Evolutionary conservation across 2,113 vertebrate species (phyloP).

Genomic region (Elanoides forficatus): DNA sequence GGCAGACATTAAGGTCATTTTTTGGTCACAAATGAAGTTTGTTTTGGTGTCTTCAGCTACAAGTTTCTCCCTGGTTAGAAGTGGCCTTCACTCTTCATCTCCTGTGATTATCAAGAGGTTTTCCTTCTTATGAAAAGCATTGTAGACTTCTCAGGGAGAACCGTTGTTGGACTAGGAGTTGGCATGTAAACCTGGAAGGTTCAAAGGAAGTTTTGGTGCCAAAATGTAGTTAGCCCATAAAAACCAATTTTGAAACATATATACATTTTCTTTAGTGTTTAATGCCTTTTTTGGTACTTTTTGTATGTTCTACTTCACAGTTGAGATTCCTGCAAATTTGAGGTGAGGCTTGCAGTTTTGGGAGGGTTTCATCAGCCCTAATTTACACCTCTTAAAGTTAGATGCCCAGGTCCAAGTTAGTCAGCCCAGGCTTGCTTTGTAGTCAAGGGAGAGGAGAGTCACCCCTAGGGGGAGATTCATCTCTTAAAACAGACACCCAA

Average conservation of each 20-base stretch:
- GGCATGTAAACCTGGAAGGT: not conserved
- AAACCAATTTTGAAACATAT: not conserved
- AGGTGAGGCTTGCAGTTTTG: not conserved
- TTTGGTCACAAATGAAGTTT: not conserved
- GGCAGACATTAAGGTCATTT: not conserved
- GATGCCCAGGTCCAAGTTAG: not conserved
- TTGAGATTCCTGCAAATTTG: not conserved
- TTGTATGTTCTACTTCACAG: not conserved
- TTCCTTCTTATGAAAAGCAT: not conserved
- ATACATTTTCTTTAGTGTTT: not conserved
- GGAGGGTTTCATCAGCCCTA: constrained; percentile 15
- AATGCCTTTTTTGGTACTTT: not conserved
- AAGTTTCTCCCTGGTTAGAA: not conserved
- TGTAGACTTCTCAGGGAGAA: not conserved
- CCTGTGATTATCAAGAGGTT: not conserved
- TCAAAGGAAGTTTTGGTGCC: not conserved
- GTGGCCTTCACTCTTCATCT: not conserved
- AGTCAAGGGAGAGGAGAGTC: constrained; percentile 9
- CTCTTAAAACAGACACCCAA: not conserved
- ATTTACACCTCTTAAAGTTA: not conserved
- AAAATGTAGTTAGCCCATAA: not conserved
- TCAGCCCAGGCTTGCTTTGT: constrained; percentile 23
- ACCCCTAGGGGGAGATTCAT: not conserved
- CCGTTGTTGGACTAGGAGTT: not conserved
- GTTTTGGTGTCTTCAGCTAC: not conserved